Evolutionary conservation across 2,797 vertebrate genomes (phyloP).

Genomic region (Buphagus erythrorhynchus): DNA sequence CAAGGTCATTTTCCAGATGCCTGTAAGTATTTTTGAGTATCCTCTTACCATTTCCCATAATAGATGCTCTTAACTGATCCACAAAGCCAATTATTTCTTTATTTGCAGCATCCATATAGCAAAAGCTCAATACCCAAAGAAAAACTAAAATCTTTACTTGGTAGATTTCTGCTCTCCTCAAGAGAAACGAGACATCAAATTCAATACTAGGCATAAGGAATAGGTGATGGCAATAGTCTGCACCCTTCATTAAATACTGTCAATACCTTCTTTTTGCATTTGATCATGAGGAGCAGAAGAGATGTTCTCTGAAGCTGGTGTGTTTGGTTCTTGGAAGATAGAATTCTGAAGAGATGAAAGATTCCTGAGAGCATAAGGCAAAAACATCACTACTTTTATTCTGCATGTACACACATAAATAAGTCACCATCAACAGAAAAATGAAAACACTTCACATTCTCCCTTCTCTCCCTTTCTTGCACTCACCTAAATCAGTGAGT

Average conservation of each 20-base stretch:
- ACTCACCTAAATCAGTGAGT: neutral
- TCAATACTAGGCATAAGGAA: neutral
- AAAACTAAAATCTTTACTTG: neutral
- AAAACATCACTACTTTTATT: neutral
- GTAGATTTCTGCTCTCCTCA: neutral
- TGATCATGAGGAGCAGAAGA: constrained; percentile 23
- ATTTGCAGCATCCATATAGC: neutral
- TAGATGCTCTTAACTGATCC: neutral
- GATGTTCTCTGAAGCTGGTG: neutral
- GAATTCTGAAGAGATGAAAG: neutral
- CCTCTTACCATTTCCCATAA: neutral
- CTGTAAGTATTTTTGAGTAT: neutral
- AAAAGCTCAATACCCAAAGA: neutral
- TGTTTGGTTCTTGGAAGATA: constrained; percentile 28
- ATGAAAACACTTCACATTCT: neutral
- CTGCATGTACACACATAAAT: neutral
- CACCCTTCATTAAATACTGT: neutral
- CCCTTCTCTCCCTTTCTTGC: neutral
- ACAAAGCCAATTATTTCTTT: neutral
- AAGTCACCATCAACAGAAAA: neutral
- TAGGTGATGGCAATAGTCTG: neutral
- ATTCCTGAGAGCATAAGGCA: constrained; percentile 38
- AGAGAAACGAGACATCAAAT: neutral
- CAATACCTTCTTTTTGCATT: constrained; percentile 75
- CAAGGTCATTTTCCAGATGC: neutral